Percentiles rank a stretch among this genome's conserved stretches.
phyloP scores from a whole-genome alignment of 2,888 invertebrate genomes.

The Limenitis arthemis region DNA sequence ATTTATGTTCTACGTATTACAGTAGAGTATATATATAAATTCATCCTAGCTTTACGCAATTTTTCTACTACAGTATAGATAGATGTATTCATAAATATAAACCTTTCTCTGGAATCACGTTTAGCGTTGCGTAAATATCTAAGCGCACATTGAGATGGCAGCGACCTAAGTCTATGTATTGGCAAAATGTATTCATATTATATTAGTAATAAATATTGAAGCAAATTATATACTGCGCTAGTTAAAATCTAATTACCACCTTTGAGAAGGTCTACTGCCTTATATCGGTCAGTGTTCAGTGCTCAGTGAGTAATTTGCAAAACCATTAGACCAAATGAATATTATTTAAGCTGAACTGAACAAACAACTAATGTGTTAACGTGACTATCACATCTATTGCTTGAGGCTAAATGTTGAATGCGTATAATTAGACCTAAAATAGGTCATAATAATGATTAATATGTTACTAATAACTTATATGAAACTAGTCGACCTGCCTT shows the following conservation, averaged over 20 bases:
- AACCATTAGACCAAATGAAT: conserved; percentile 36
- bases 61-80: no score
- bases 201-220: conserved; percentile 4
- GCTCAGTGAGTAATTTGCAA: conserved; percentile 13
- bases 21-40: no score
- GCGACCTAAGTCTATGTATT: background rate
- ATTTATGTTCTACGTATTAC: no score
- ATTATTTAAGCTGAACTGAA: conserved; percentile 29
- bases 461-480: no score
- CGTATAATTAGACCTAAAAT: background rate
- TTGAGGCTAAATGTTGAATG: background rate
- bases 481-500: no score
- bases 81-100: no score
- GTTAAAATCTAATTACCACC: conserved; percentile 11
- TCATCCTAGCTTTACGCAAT: no score
- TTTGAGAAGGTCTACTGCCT: conserved; percentile 9
- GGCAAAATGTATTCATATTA: background rate
- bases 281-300: conserved; percentile 2
- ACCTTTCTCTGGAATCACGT: no score
- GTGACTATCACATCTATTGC: background rate
- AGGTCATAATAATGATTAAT: no score
- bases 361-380: conserved; percentile 4
- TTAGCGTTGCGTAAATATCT: no score
- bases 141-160: no score
- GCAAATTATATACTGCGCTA: conserved; percentile 4